Conservation (phyloP, 2,113 vertebrate genomes). For the Anthoscopus minutus region DNA sequence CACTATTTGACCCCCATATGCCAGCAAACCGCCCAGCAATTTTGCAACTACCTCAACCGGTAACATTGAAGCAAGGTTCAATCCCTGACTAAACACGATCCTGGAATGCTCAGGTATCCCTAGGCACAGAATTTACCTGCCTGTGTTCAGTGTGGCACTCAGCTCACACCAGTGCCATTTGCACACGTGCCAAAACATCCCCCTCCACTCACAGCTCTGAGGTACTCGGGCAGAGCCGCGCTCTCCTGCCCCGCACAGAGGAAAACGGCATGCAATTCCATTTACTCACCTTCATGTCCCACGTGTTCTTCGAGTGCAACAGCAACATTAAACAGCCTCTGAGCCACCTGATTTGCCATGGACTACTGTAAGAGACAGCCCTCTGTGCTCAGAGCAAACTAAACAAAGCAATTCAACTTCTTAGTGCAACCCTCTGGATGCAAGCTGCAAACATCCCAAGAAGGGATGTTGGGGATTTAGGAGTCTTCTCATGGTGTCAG, state of each 20-base stretch:
- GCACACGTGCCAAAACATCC: background rate
- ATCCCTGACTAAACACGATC: rapidly evolving
- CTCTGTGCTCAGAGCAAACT: background rate
- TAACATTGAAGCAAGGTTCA: background rate
- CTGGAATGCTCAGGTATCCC: background rate
- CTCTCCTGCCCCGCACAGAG: background rate
- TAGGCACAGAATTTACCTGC: background rate
- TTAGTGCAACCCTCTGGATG: background rate
- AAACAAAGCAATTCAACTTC: background rate
- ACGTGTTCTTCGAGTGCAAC: background rate
- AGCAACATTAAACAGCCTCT: background rate
- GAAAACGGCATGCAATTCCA: background rate
- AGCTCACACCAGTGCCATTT: background rate
- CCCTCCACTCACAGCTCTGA: background rate
- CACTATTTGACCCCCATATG: background rate
- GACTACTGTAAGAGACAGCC: background rate
- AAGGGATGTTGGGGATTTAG: background rate
- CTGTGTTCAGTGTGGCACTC: background rate
- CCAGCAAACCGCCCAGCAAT: background rate
- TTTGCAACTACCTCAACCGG: background rate
- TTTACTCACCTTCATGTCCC: background rate
- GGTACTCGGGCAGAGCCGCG: background rate
- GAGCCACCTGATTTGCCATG: background rate
- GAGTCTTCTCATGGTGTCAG: background rate
- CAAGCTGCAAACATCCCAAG: background rate